phyloP scores from a whole-genome alignment of 2,888 invertebrate species.

The Neoscelio sp. region DNA sequence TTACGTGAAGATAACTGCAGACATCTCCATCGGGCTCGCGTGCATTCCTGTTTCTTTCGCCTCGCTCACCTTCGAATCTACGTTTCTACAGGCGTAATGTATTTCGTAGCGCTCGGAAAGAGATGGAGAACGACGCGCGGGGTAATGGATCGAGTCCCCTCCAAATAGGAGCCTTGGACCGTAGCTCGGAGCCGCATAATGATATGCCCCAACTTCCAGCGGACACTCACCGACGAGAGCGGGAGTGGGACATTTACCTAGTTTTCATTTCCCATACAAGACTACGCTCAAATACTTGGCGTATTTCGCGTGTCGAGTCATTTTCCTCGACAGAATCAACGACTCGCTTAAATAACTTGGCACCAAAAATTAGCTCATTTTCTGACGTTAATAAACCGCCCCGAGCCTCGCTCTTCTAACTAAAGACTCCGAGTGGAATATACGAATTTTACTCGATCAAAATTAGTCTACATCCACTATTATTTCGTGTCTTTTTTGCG shows the following conservation, averaged over 20 bases:
- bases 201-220: slow-evolving; percentile 31
- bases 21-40: too few relatives aligned
- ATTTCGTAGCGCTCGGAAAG: slow-evolving; percentile 58
- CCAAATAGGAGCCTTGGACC: slow-evolving; percentile 69
- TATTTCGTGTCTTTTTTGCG: too few relatives aligned
- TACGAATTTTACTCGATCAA: slow-evolving; percentile 6
- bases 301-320: background rate
- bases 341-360: background rate
- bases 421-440: too few relatives aligned
- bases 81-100: slow-evolving; percentile 36
- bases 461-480: too few relatives aligned
- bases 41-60: slow-evolving; percentile 32
- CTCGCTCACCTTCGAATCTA: background rate
- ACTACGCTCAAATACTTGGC: background rate
- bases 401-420: too few relatives aligned
- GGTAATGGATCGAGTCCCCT: slow-evolving; percentile 68
- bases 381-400: slow-evolving; percentile 5
- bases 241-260: slow-evolving; percentile 44
- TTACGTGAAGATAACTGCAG: too few relatives aligned
- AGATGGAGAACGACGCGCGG: slow-evolving; percentile 60
- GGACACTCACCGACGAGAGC: slow-evolving; percentile 38
- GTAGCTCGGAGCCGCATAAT: slow-evolving; percentile 42
- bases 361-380: slow-evolving; percentile 18
- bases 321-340: slow-evolving; percentile 1
- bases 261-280: slow-evolving; percentile 44